Percentiles rank a stretch among this genome's conserved stretches.
Evolutionary conservation across 2,113 vertebrate genomes (phyloP).

Genomic region (Lucifuga dentata): DNA sequence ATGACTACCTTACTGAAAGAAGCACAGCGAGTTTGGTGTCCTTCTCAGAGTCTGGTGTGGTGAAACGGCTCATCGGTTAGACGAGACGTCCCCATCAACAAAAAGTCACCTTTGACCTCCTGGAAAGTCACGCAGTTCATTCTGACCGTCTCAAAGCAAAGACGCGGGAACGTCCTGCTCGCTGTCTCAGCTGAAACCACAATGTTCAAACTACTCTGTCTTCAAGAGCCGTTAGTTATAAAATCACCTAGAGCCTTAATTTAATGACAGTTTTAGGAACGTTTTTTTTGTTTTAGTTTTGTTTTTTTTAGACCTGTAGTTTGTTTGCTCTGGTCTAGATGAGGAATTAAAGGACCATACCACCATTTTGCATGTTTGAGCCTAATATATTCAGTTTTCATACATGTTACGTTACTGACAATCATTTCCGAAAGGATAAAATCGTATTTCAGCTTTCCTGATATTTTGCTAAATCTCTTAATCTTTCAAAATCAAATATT

Average conservation of each 20-base stretch:
- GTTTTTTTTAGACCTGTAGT: too few relatives aligned
- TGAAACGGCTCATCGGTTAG: not conserved
- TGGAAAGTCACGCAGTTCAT: too few relatives aligned
- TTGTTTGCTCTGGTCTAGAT: too few relatives aligned
- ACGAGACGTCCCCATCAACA: not conserved
- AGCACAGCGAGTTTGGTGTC: not conserved
- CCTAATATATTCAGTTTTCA: too few relatives aligned
- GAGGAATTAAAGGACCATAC: too few relatives aligned
- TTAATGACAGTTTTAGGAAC: not conserved
- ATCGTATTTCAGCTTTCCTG: too few relatives aligned
- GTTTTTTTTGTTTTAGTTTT: too few relatives aligned
- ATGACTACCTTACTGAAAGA: not conserved
- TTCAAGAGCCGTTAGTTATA: not conserved
- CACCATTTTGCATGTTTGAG: too few relatives aligned
- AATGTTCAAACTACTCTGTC: not conserved
- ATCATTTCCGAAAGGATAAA: too few relatives aligned
- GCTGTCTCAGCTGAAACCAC: not conserved
- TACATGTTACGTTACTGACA: too few relatives aligned
- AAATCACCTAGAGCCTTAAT: not conserved
- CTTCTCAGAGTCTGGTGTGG: constrained; percentile 8
- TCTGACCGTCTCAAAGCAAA: constrained; percentile 1
- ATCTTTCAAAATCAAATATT: too few relatives aligned
- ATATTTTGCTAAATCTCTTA: too few relatives aligned
- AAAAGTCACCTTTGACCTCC: not conserved
- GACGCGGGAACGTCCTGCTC: not conserved